Base-by-base conservation (phyloP, 92 coral and sea anemone species). In the Blastomussa wellsi region DNA sequence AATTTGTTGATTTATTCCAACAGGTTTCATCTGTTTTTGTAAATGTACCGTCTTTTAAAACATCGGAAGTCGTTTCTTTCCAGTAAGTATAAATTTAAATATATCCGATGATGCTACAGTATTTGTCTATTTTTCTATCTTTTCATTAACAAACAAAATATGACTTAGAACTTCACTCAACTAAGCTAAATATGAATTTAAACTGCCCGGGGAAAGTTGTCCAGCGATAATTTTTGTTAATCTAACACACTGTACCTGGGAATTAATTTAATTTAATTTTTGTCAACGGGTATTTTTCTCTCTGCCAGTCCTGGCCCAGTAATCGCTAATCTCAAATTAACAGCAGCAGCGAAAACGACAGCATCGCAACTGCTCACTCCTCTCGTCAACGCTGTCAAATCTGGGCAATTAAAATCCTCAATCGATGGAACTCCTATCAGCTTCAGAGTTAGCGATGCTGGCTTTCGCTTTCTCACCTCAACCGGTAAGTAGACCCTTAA, bases 361-460 rank as follows among this genome's bases (percentile, higher is more conserved):
- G 92, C 83, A 26, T 86, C 91, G n/a, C 76, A 88, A 41, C 86
- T 87, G n/a, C 89, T 95, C 24, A 71, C 79, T 44, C 82, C 84
- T 9, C 41, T 96, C 29, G 69, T 96, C 64, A 74, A 86, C 26
- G 86, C 98, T 26, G 84, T 96, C 49, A 90, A 87, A 57, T 78
- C 80, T 51, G 92, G 94, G 28, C 95, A 90, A 77, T 86, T 96
- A 89, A 89, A 77, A 44, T 92, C 99, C n/a, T 91, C 98, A 39
- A 88, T 96, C 69, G 99, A 96, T 74, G 98, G 98, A 22, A 90
- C 83, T 11, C 88, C 87, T 14, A 87, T 92, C 59, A 95, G 91
- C 60, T 94, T 89, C 69, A 80, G 83, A 41, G 79, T 96, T 29
- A 90, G 94, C 86, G 82, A 88, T 41, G 81, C 82, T 64, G 97